A percentile compares a stretch with the other conserved stretches of the same genome.
These are phyloP conservation scores for Tolypeutes matacus DNA, from an alignment of 2,797 vertebrate species.

Conservation along the genomic window DNA sequence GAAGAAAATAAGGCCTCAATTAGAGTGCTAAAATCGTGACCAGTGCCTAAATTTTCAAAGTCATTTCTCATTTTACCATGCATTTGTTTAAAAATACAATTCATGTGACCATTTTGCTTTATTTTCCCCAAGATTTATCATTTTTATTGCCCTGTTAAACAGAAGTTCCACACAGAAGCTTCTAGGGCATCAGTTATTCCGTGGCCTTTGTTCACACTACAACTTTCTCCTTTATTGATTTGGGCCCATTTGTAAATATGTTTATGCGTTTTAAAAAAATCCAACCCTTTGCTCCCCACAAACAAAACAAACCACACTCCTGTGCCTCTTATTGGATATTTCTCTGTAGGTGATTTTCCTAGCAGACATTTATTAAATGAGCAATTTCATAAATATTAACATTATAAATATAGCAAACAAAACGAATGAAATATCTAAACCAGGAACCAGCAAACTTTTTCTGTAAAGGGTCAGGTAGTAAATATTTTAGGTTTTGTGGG, in stretches of 20 bases:
- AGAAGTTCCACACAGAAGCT: background rate
- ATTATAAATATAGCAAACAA: background rate
- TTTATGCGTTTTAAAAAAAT: background rate
- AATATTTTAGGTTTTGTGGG: background rate
- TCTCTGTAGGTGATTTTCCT: background rate
- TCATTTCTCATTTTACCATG: conserved; percentile 48
- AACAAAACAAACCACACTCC: background rate
- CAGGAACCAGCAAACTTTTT: background rate
- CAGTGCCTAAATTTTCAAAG: background rate
- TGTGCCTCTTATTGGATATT: background rate
- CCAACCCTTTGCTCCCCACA: background rate
- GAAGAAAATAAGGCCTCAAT: conserved; percentile 18
- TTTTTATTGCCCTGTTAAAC: background rate
- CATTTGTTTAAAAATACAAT: conserved; percentile 38
- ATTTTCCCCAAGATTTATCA: background rate
- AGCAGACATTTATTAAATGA: background rate
- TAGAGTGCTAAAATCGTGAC: background rate
- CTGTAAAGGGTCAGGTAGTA: background rate
- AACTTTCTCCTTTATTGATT: background rate
- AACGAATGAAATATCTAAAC: background rate
- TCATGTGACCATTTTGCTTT: background rate
- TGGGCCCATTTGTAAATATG: background rate
- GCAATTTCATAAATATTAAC: conserved; percentile 19
- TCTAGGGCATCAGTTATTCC: background rate
- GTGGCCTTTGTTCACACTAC: background rate